Percentiles rank a stretch among this genome's conserved stretches.
These are phyloP conservation scores for Orthosia gothica DNA, from an alignment of 2,888 invertebrate genomes.

Conservation along the genomic window DNA sequence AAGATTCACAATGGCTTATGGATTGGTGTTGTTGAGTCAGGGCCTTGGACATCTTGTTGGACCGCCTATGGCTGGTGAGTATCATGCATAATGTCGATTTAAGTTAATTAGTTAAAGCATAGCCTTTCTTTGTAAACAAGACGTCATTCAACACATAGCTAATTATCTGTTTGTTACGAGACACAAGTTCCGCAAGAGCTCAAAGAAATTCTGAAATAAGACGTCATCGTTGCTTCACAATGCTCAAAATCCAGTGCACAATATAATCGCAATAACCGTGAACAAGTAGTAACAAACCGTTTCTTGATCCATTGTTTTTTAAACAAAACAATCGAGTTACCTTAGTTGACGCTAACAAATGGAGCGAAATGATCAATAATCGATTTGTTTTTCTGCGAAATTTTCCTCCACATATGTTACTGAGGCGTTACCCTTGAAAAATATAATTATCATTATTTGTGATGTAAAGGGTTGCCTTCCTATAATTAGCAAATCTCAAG, in stretches of 20 bases:
- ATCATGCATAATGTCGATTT: neutral
- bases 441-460: too few species aligned
- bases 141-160: neutral
- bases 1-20: conserved; percentile 98
- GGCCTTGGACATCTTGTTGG: conserved; percentile 98
- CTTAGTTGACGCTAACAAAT: conserved; percentile 4
- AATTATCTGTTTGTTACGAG: neutral
- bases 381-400: neutral
- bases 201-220: neutral
- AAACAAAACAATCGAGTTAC: conserved; percentile 36
- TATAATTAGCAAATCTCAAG: conserved; percentile 14
- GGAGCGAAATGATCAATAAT: conserved; percentile 21
- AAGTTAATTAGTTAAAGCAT: neutral
- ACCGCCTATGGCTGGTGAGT: conserved; percentile 97
- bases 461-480: conserved; percentile 3
- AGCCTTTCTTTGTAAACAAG: neutral
- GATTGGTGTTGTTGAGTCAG: conserved; percentile 96
- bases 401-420: neutral
- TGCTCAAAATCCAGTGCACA: conserved; percentile 7
- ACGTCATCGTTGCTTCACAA: neutral
- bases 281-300: conserved; percentile 20
- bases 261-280: conserved; percentile 32
- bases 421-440: neutral
- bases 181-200: neutral
- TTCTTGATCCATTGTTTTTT: conserved; percentile 43